Evolutionary conservation across 2,888 invertebrate genomes (phyloP), one percentile per base, ranked within the genome.

Genomic region (Chironomus riparius): DNA sequence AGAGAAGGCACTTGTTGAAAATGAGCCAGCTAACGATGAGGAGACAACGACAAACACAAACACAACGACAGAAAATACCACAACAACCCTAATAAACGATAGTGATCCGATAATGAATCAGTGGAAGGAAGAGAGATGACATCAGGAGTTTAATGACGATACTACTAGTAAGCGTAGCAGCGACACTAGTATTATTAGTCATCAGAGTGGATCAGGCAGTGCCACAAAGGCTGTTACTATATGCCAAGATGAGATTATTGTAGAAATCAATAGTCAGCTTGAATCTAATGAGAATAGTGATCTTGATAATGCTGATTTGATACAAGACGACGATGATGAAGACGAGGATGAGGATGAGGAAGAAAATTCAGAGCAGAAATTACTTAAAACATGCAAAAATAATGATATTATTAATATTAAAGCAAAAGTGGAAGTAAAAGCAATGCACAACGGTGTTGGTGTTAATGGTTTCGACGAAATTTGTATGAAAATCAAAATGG

Each of bases 291-390:
- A 72, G 4, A 72, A 72, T 28, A 72, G 72, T 18, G 72, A 72
- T n/a, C 47, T 38, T 15, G 83, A 83, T 79, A 83, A 83, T 79
- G 83, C 82, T 50, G 83, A 83, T 76, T 83, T 83, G 77, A 83
- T 69, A 5, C 70, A 70, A 10, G 47, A 21, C 13, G 56, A 61
- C 18, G 74, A 65, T 22, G 76, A 68, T 12, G 75, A 77, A 2
- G 65, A 65, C n/a, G 73, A 62, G 12, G 76, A 77, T 12, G 65
- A 65, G 12, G 73, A 62, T 2, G 76, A 76, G 18, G 74, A 74
- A n/a, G 28, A 68, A 18, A 74, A 74, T 24, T 74, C 74, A 13
- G 74, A 74, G 22, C 74, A 74, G 28, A 74, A 74, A n/a, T 28
- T 74, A 22, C 68, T 74, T 47, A 61, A 56, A 18, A 6, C 38